These are phyloP conservation scores for Hanleya hanleyi DNA, from an alignment of 2,888 invertebrate species.

Conservation along the genomic window DNA sequence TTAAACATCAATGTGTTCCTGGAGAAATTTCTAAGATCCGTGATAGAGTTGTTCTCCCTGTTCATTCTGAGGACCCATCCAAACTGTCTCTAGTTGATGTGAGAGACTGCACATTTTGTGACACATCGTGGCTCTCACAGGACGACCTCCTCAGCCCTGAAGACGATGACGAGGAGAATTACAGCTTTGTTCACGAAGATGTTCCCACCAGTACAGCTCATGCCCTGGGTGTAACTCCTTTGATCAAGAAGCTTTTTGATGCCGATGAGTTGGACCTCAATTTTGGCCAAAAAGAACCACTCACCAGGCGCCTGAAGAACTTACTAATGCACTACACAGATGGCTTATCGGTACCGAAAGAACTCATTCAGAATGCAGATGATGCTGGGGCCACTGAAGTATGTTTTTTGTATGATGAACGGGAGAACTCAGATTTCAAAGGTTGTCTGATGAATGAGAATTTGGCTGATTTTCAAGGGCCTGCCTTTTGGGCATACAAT, in stretches of 20 bases:
- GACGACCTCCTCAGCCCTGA: too few species aligned
- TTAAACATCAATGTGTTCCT: too few species aligned
- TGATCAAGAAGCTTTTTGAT: constrained; percentile 50
- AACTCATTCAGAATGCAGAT: constrained; percentile 56
- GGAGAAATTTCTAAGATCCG: too few species aligned
- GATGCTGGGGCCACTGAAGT: constrained; percentile 47
- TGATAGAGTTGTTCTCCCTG: too few species aligned
- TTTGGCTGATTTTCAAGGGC: constrained; percentile 66
- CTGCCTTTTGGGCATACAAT: constrained; percentile 69
- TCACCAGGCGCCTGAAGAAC: constrained; percentile 51
- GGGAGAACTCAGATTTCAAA: constrained; percentile 49
- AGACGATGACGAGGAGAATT: not conserved
- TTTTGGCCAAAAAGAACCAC: constrained; percentile 60
- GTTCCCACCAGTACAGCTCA: constrained; percentile 49
- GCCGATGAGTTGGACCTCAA: constrained; percentile 38
- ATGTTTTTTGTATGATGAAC: constrained; percentile 60
- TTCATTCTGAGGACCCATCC: too few species aligned
- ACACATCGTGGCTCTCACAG: too few species aligned
- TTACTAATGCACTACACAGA: constrained; percentile 61
- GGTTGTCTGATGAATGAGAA: constrained; percentile 56
- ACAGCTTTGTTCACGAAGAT: constrained; percentile 47
- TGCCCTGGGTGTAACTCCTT: constrained; percentile 51
- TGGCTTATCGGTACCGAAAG: constrained; percentile 62
- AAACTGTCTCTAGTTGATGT: too few species aligned
- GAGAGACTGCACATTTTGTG: too few species aligned